These are phyloP conservation scores for Drosophila phalerata DNA, from an alignment of 2,888 invertebrate genomes.

Conservation along the genomic window DNA sequence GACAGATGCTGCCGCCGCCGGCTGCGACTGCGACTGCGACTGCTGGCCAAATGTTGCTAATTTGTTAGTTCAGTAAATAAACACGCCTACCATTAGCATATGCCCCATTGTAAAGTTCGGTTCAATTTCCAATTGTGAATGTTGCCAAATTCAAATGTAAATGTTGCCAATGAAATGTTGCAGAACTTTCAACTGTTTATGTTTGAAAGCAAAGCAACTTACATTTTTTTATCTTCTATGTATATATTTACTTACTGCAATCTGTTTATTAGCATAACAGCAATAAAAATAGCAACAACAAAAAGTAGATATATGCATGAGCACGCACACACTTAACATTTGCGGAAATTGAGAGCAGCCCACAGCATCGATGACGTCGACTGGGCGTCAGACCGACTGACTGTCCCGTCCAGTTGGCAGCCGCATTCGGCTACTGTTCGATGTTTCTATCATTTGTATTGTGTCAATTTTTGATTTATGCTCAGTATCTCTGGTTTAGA, in stretches of 20 bases:
- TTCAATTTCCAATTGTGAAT: conserved; percentile 17
- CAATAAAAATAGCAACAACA: conserved; percentile 9
- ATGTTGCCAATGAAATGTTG: conserved; percentile 11
- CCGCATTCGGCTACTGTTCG: conserved; percentile 45
- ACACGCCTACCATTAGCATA: conserved; percentile 25
- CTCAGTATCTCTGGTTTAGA: conserved; percentile 27
- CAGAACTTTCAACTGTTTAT: conserved; percentile 2
- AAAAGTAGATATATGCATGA: background rate
- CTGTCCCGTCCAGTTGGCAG: conserved; percentile 38
- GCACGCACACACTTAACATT: conserved; percentile 26
- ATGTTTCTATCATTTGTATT: conserved; percentile 31
- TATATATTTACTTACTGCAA: conserved; percentile 23
- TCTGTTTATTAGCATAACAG: conserved; percentile 36
- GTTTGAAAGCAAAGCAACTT: conserved; percentile 1
- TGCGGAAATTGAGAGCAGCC: conserved; percentile 56
- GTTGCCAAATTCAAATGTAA: conserved; percentile 1
- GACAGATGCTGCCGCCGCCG: conserved; percentile 17
- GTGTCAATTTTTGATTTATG: conserved; percentile 61
- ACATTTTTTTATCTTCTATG: background rate
- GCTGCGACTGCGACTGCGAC: background rate
- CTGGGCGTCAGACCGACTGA: conserved; percentile 69
- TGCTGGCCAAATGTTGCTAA: conserved; percentile 32
- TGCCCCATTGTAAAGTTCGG: background rate
- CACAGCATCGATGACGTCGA: conserved; percentile 47
- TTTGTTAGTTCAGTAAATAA: conserved; percentile 29